Conservation (phyloP, 2,888 invertebrate genomes). For the Trimorus sp. region DNA sequence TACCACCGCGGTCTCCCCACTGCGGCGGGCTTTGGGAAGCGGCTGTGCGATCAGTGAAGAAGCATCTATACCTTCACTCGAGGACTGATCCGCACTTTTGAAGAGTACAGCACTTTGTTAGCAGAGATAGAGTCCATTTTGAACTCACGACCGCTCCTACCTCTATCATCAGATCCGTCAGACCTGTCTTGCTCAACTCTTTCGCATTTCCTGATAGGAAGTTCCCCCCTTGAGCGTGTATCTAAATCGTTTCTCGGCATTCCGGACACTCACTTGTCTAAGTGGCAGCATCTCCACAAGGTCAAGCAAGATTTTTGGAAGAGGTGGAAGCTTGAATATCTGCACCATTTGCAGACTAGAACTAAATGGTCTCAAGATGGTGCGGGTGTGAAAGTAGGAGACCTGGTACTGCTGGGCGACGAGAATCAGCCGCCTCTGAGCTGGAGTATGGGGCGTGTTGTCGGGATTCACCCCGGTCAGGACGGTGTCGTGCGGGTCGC, state of each 20-base stretch:
- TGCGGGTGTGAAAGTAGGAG: background rate
- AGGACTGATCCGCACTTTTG: constrained; percentile 46
- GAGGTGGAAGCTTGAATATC: background rate
- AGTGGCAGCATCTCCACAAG: background rate
- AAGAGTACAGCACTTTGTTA: constrained; percentile 65
- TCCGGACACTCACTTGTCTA: background rate
- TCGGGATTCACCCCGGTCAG: no score
- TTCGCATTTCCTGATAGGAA: constrained; percentile 68
- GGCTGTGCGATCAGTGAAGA: constrained; percentile 69
- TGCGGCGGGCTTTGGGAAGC: background rate
- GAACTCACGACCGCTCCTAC: constrained; percentile 18
- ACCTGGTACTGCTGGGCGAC: background rate
- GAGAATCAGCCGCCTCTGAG: background rate
- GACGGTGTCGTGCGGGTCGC: no score
- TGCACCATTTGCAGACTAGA: background rate
- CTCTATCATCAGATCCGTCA: constrained; percentile 36
- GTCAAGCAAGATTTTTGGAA: background rate
- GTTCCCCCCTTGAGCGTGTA: background rate
- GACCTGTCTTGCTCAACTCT: constrained; percentile 69
- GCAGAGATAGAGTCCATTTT: constrained; percentile 66
- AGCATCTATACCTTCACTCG: constrained; percentile 37
- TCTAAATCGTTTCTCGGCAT: background rate
- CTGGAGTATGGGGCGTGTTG: background rate
- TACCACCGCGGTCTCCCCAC: background rate
- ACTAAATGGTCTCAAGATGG: background rate